Base-by-base conservation (phyloP, 2,888 invertebrate genomes). In the Junonia oenone region DNA sequence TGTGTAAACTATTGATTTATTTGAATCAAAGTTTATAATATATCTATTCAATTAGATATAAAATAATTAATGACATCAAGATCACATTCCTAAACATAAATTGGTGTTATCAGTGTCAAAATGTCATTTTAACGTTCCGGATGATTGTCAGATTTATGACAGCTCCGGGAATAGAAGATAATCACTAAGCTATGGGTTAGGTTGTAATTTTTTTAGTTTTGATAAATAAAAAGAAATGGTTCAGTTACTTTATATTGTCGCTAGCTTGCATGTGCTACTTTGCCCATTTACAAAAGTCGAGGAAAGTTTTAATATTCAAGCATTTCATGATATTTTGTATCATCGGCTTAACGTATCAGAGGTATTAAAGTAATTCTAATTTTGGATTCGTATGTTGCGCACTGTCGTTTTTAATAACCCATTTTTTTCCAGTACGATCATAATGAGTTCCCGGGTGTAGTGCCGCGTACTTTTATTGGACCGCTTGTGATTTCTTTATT, bases 201-300 rank as follows among this genome's bases (percentile, higher is more conserved):
- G 55, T 38, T 60, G 31, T 47, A 46, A 51, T 31, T 58, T 57
- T n/a, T 45, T 61, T 65, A 66, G 68, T 67, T 64, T 66, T 63
- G 65, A 61, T 59, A 55, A 62, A 57, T 56, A 54, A 62, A 68
- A 73, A 76, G 58, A 83, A 78, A 95, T 96, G 95, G 94, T 94
- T 78, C 92, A 94, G 73, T 87, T 96, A 78, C 84, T 96, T 69
- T 92, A 95, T 77, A 84, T 95, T 66, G 91, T 95, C 68, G 95
- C 96, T 58, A 92, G 93, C 67, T 92, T 95, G 68, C 96, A 97
- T 81, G 88, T 98, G 56, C 80, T 97, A 62, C 92, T 96, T 69
- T 98, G 98, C 75, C 99, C 99, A 51, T 99, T 95, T 79, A 99
- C 98, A 3, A 99, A 99, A 94, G 99, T 99, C 49, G 99, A 99